Percentiles rank a stretch among this genome's conserved stretches.
These are phyloP conservation scores for Bryconaethiops microstoma DNA, from an alignment of 2,797 vertebrate species.

Conservation along the genomic window DNA sequence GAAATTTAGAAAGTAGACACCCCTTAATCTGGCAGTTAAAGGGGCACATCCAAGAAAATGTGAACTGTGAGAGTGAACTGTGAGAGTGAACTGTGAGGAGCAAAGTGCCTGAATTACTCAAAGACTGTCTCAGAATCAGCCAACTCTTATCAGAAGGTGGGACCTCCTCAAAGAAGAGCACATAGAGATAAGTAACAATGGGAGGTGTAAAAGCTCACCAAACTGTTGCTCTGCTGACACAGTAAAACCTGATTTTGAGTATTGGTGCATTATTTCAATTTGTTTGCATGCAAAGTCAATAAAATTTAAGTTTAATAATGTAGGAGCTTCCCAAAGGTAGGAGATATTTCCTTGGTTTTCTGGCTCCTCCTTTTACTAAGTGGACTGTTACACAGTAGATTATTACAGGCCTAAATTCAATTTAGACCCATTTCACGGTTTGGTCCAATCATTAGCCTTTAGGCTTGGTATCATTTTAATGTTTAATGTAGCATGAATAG, in stretches of 20 bases:
- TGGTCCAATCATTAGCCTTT: neutral
- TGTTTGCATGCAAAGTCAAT: neutral
- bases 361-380: neutral
- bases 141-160: neutral
- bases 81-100: neutral
- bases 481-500: conserved; percentile 16
- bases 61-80: too few species aligned
- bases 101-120: neutral
- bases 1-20: too few species aligned
- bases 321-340: neutral
- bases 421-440: neutral
- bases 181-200: neutral
- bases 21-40: too few species aligned
- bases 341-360: neutral
- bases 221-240: neutral
- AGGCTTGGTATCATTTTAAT: neutral
- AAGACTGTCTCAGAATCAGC: neutral
- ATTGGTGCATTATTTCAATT: neutral
- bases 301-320: neutral
- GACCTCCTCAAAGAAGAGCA: neutral
- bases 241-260: neutral
- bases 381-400: neutral
- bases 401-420: conserved; percentile 5
- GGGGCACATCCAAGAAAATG: neutral
- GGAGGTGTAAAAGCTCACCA: too few species aligned